These are phyloP conservation scores for Tetramorium alpestre DNA, from an alignment of 1,140 invertebrate species.

Conservation along the genomic window DNA sequence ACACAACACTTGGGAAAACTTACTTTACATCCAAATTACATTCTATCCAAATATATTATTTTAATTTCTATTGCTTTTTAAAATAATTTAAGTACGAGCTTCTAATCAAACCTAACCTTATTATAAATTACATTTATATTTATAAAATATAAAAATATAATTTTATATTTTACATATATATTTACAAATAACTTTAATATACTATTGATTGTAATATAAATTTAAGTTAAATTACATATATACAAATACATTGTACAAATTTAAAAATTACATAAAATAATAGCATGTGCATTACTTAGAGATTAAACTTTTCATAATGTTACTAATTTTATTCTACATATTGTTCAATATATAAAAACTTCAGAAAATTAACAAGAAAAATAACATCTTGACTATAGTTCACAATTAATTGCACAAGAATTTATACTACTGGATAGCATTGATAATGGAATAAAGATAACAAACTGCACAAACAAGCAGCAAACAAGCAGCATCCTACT, in stretches of 20 bases:
- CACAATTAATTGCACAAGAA: slow-evolving; percentile 4
- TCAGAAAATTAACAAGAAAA: not conserved
- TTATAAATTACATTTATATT: not conserved
- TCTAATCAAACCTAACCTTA: not conserved
- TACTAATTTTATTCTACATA: slow-evolving; percentile 32
- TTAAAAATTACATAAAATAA: not conserved
- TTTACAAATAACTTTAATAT: not conserved
- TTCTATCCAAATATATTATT: not conserved
- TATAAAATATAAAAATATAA: not conserved
- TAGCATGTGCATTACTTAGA: not conserved
- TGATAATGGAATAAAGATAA: slow-evolving; percentile 4
- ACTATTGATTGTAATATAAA: too few relatives aligned
- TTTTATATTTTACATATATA: not conserved
- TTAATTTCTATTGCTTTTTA: not conserved
- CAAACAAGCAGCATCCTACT: slow-evolving; percentile 40
- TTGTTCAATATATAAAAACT: slow-evolving; percentile 19
- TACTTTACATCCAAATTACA: not conserved
- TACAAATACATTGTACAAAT: not conserved
- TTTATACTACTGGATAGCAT: not conserved
- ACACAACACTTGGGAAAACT: not conserved
- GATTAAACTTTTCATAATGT: not conserved
- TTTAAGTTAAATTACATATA: too few relatives aligned
- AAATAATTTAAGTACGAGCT: not conserved
- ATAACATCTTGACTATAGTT: not conserved
- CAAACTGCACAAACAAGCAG: not conserved